These are phyloP conservation scores for Ellobium chinense DNA, from an alignment of 2,888 invertebrate genomes.

Conservation along the genomic window DNA sequence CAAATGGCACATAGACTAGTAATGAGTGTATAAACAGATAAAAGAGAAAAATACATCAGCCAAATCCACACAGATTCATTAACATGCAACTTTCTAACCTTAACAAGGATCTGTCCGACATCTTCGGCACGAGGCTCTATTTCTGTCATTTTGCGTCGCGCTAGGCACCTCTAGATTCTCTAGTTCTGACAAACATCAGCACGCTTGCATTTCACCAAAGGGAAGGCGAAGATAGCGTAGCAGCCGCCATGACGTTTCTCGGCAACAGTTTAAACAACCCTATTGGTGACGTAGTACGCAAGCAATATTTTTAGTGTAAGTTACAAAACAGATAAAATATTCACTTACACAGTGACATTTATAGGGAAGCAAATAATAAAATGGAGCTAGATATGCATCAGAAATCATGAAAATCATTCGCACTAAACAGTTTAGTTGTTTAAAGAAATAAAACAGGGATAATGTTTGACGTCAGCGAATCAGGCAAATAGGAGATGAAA, in stretches of 20 bases:
- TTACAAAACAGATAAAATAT: too few relatives aligned
- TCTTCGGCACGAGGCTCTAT: constrained; percentile 70
- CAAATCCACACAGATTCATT: background rate
- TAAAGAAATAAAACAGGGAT: too few relatives aligned
- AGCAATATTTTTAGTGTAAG: too few relatives aligned
- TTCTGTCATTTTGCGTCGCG: constrained; percentile 62
- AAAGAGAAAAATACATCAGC: background rate
- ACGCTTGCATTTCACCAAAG: background rate
- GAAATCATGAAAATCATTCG: too few relatives aligned
- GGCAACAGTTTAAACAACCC: constrained; percentile 64
- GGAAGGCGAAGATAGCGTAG: background rate
- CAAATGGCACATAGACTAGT: too few relatives aligned
- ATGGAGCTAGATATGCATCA: too few relatives aligned
- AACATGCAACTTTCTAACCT: constrained; percentile 58
- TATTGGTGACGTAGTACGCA: constrained; percentile 61
- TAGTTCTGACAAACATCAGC: background rate
- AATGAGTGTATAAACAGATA: background rate
- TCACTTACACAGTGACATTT: too few relatives aligned
- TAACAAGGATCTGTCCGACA: constrained; percentile 76
- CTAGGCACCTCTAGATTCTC: too few relatives aligned
- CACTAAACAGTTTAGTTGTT: too few relatives aligned
- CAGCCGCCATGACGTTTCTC: constrained; percentile 54
- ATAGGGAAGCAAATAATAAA: too few relatives aligned
- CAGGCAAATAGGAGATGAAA: too few relatives aligned
- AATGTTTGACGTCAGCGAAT: too few relatives aligned